phyloP scores from a whole-genome alignment of 2,113 vertebrate genomes.

The Sturnira hondurensis region DNA sequence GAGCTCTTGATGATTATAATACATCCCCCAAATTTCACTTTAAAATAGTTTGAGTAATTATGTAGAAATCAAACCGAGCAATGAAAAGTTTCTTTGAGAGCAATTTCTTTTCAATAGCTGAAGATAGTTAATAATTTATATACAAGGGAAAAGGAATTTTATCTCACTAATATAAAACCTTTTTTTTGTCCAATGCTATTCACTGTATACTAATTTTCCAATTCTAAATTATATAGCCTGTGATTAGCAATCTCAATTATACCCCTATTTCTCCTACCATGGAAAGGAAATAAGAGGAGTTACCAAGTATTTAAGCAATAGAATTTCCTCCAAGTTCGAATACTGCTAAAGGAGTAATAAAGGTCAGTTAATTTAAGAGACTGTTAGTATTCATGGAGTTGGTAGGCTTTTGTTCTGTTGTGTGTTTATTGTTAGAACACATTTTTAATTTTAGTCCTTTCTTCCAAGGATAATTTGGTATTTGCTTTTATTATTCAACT shows the following conservation, averaged over 20 bases:
- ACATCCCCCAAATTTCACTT: background rate
- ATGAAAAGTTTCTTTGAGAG: background rate
- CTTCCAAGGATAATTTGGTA: background rate
- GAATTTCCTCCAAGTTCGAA: background rate
- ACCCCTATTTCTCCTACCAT: background rate
- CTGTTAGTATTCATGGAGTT: background rate
- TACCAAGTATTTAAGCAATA: background rate
- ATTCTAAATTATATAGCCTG: background rate
- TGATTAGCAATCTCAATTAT: background rate
- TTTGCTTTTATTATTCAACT: conserved; percentile 44
- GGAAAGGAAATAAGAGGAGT: background rate
- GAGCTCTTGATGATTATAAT: background rate
- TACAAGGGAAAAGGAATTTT: background rate
- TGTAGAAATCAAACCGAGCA: background rate
- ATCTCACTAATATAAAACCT: background rate
- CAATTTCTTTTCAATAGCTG: background rate
- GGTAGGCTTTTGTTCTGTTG: background rate
- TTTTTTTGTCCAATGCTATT: background rate
- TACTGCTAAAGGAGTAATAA: background rate
- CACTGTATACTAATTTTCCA: background rate
- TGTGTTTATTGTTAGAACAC: conserved; percentile 14
- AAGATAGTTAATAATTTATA: background rate
- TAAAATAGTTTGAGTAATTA: background rate
- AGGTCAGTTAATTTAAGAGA: background rate
- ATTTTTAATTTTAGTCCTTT: conserved; percentile 19